Conservation (phyloP, 2,888 invertebrate genomes). For the Chymomyza amoena region DNA sequence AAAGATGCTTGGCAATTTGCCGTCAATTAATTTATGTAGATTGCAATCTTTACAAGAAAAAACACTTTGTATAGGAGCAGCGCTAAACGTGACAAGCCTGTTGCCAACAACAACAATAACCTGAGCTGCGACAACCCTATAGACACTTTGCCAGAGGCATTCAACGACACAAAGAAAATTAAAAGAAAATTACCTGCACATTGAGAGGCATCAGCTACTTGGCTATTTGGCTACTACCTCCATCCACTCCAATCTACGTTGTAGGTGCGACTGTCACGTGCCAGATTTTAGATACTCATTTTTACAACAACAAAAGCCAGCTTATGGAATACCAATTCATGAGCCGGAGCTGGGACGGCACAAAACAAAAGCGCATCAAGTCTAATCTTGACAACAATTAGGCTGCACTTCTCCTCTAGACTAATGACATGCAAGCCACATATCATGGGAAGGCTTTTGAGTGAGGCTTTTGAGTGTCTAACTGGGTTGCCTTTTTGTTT, state of each 20-base stretch:
- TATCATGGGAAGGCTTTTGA: background rate
- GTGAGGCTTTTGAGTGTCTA: background rate
- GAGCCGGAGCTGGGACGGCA: background rate
- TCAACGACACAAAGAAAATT: background rate
- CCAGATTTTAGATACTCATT: background rate
- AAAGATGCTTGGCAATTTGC: slow-evolving; percentile 2
- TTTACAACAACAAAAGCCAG: background rate
- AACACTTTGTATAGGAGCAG: slow-evolving; percentile 33
- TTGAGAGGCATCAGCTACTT: background rate
- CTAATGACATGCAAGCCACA: background rate
- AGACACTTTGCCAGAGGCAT: background rate
- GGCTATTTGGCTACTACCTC: background rate
- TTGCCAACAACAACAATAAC: slow-evolving; percentile 24
- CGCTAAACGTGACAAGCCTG: slow-evolving; percentile 62
- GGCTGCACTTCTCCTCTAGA: background rate
- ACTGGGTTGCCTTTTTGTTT: background rate
- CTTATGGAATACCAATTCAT: background rate
- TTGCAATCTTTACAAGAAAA: slow-evolving; percentile 55
- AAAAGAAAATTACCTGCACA: slow-evolving; percentile 2
- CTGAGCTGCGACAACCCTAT: background rate
- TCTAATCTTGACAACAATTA: background rate
- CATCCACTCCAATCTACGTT: too few relatives aligned
- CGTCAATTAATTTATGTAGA: slow-evolving; percentile 54
- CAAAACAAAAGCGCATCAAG: slow-evolving; percentile 1
- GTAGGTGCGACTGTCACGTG: slow-evolving; percentile 36